Base-by-base conservation (phyloP, 2,888 invertebrate genomes). In the Furcula furcula region DNA sequence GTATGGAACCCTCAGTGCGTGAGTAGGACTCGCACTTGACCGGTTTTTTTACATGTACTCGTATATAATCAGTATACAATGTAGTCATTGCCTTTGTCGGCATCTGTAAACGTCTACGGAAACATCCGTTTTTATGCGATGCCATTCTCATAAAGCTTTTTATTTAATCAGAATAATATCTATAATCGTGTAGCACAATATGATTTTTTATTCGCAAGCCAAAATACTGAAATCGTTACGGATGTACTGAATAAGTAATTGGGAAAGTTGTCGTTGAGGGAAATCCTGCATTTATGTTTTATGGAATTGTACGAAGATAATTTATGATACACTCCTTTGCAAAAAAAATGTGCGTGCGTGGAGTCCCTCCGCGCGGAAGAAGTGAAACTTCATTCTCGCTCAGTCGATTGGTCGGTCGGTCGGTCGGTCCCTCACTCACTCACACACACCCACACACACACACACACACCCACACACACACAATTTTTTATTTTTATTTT, bases 261-360 rank as follows among this genome's bases (percentile, higher is more conserved):
- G 11, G 23, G 7, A 23, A 7, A 12, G 12, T 7, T 7, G 12
- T 7, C 5, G 23, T 23, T 11, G n/a, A 23, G 23, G 23, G 12
- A 23, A 23, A 23, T 23, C 7, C 7, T 25, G 18, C 30, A 23
- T 18, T 27, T 29, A 11, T 23, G 29, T 26, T 15, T 22, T 25
- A 22, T 25, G 28, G 28, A 31, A 28, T 28, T 23, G 26, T 31
- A 31, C 34, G 33, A 31, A 36, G 36, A 36, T 40, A 36, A 10
- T 23, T 15, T 18, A n/a, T n/a, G n/a, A n/a, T n/a, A n/a, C n/a
- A n/a, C n/a, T n/a, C n/a, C n/a, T n/a, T n/a, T n/a, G n/a, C n/a
- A n/a, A n/a, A n/a, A n/a, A n/a, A n/a, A n/a, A n/a, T n/a, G n/a
- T n/a, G n/a, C n/a, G n/a, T n/a, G n/a, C n/a, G n/a, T n/a, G n/a